phyloP scores from a whole-genome alignment of 2,888 invertebrate genomes.

The Drosophila histrio region DNA sequence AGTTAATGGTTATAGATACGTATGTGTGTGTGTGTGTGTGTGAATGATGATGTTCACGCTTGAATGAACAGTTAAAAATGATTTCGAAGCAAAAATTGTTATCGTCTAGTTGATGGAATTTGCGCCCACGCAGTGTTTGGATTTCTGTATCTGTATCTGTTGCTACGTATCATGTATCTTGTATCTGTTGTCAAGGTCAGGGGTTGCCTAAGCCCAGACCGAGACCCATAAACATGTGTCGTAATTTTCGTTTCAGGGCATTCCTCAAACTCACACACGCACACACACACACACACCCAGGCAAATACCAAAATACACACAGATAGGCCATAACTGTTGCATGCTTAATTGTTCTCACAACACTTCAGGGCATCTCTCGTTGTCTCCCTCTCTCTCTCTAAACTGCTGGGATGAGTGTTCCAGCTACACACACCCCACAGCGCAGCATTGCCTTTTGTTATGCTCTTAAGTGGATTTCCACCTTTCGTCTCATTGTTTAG shows the following conservation, averaged over 20 bases:
- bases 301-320: background rate
- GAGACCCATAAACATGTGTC: constrained; percentile 69
- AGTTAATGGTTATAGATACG: constrained; percentile 39
- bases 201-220: constrained; percentile 62
- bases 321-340: constrained; percentile 65
- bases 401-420: constrained; percentile 21
- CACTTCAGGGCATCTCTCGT: constrained; percentile 43
- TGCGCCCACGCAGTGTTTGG: constrained; percentile 47
- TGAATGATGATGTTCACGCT: constrained; percentile 32
- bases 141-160: constrained; percentile 7
- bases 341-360: constrained; percentile 70
- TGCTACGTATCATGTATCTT: constrained; percentile 35
- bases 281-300: constrained; percentile 13
- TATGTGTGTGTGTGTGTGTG: constrained; percentile 1
- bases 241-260: constrained; percentile 66
- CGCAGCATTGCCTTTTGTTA: constrained; percentile 44
- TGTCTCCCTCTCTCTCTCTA: background rate
- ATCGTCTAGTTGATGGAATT: constrained; percentile 36
- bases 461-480: constrained; percentile 75
- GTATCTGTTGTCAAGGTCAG: constrained; percentile 72
- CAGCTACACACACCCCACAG: constrained; percentile 36
- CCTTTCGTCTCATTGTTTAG: constrained; percentile 63
- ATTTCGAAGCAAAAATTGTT: constrained; percentile 24
- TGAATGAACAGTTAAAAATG: constrained; percentile 46
- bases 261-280: constrained; percentile 56